These are phyloP conservation scores for Pachypeltis micranthus DNA, from an alignment of 1,140 invertebrate genomes.

Conservation along the genomic window DNA sequence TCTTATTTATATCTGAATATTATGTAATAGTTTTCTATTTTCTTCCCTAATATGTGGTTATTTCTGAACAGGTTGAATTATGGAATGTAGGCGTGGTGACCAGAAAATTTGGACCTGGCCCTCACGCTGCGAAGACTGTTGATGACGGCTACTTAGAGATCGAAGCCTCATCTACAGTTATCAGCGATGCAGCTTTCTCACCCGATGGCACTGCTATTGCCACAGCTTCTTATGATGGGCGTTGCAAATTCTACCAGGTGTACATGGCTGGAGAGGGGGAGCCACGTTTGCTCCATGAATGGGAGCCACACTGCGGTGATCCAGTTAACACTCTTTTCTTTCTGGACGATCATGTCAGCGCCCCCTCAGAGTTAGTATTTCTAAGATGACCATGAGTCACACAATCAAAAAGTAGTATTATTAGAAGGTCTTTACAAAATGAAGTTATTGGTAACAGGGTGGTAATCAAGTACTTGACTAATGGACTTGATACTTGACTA, in stretches of 20 bases:
- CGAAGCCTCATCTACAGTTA: constrained; percentile 51
- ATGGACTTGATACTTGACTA: no score
- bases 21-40: no score
- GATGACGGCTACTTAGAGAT: constrained; percentile 51
- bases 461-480: no score
- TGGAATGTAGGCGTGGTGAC: constrained; percentile 46
- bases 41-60: no score
- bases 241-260: constrained; percentile 82
- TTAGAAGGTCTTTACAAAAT: no score
- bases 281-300: constrained; percentile 73
- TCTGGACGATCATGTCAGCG: constrained; percentile 55
- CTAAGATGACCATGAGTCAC: no score
- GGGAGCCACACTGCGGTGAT: constrained; percentile 78
- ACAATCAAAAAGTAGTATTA: no score
- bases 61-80: constrained; percentile 46
- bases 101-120: constrained; percentile 38
- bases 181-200: constrained; percentile 78
- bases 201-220: constrained; percentile 87
- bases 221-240: constrained; percentile 73
- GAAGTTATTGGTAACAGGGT: no score
- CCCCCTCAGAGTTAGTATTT: background rate
- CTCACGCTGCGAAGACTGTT: constrained; percentile 38
- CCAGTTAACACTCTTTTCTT: constrained; percentile 79
- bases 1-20: no score
- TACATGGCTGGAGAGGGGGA: constrained; percentile 48